A percentile compares a stretch with the other conserved stretches of the same genome.
phyloP scores from a whole-genome alignment of 2,888 invertebrate species.

The Panopea generosa region DNA sequence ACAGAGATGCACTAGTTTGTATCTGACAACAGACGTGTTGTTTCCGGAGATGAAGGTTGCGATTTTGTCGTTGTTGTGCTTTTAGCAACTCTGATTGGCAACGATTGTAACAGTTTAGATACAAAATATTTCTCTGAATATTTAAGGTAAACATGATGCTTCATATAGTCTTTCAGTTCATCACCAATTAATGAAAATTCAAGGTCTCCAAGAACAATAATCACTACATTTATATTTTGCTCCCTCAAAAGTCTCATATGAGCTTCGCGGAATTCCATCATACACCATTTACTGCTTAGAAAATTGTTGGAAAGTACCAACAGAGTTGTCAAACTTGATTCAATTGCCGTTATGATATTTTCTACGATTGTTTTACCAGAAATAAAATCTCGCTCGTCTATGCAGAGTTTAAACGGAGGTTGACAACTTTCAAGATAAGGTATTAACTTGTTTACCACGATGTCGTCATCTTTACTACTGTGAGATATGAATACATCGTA shows the following conservation, averaged over 20 bases:
- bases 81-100: conserved; percentile 17
- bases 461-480: conserved; percentile 42
- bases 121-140: conserved; percentile 34
- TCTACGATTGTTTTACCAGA: conserved; percentile 28
- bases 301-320: conserved; percentile 46
- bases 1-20: too few relatives aligned
- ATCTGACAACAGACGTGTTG: too few relatives aligned
- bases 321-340: conserved; percentile 41
- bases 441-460: conserved; percentile 6
- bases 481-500: conserved; percentile 51
- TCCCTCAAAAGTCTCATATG: conserved; percentile 35
- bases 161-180: conserved; percentile 37
- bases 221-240: conserved; percentile 21
- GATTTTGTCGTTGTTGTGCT: too few relatives aligned
- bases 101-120: conserved; percentile 28
- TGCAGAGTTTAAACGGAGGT: conserved; percentile 37
- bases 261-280: conserved; percentile 48
- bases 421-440: conserved; percentile 7
- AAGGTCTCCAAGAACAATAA: conserved; percentile 37
- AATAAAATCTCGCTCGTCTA: conserved; percentile 34
- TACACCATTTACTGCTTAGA: conserved; percentile 47
- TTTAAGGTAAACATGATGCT: conserved; percentile 30
- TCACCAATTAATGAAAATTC: conserved; percentile 23
- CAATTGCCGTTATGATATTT: conserved; percentile 38
- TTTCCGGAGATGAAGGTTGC: too few relatives aligned